Evolutionary conservation across 2,113 vertebrate species (phyloP).

Genomic region (Urocynchramus pylzowi): DNA sequence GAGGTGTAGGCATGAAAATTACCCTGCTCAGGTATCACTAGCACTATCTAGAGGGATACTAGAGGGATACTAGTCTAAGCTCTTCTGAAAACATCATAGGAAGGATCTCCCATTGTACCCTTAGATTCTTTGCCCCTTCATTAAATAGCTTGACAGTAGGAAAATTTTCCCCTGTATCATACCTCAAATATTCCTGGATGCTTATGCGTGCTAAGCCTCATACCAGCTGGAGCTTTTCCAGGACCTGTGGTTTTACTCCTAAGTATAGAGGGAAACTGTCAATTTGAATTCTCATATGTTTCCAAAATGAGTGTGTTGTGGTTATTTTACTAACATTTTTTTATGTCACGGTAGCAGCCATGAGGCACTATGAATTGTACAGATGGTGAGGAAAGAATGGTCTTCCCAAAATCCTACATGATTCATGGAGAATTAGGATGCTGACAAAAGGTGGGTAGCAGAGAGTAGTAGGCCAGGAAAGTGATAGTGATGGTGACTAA

Average conservation of each 20-base stretch:
- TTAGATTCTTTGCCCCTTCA: neutral
- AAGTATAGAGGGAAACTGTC: constrained; percentile 44
- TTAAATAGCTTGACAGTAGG: neutral
- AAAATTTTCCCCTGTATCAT: neutral
- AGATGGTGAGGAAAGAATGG: neutral
- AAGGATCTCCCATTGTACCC: neutral
- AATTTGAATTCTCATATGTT: constrained; percentile 27
- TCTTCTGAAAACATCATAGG: neutral
- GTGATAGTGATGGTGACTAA: constrained; percentile 21
- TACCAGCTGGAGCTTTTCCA: constrained; percentile 43
- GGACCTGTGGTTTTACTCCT: constrained; percentile 22
- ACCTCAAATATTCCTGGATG: constrained; percentile 9
- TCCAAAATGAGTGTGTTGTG: constrained; percentile 43
- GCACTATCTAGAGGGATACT: too few species aligned
- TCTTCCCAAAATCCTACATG: constrained; percentile 21
- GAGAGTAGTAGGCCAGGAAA: neutral
- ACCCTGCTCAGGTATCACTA: neutral
- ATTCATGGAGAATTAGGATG: constrained; percentile 13
- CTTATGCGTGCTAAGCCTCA: neutral
- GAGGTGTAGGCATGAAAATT: neutral
- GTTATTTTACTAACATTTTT: constrained; percentile 11
- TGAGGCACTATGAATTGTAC: neutral
- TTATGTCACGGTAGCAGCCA: neutral
- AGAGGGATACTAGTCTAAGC: neutral
- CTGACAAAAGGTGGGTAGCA: constrained; percentile 26